These are phyloP conservation scores for Myotis brandtii DNA, from an alignment of 2,113 vertebrate genomes.

Conservation along the genomic window DNA sequence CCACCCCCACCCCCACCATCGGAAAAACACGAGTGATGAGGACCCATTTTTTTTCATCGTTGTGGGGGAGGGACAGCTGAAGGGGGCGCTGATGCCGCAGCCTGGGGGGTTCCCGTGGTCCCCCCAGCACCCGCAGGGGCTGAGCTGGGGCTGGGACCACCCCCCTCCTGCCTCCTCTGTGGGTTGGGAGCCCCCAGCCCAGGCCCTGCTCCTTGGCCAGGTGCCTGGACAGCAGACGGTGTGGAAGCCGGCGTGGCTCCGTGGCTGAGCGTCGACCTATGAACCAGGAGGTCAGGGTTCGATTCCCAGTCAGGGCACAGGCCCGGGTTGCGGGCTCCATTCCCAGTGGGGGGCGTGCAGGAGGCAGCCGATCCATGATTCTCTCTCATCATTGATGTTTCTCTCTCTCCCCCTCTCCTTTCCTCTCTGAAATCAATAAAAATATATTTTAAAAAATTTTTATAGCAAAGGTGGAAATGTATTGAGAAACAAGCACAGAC, in stretches of 20 bases:
- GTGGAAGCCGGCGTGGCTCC: not conserved
- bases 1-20: not conserved
- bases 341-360: no score
- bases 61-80: no score
- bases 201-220: not conserved
- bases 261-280: rapidly evolving
- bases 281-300: no score
- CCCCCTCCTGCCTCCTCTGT: not conserved
- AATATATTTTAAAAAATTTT: no score
- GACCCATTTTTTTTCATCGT: not conserved
- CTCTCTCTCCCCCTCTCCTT: no score
- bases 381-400: no score
- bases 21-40: conserved; percentile 59
- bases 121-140: not conserved
- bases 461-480: no score
- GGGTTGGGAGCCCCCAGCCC: not conserved
- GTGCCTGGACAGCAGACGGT: not conserved
- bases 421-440: no score
- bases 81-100: not conserved
- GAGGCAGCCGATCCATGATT: no score
- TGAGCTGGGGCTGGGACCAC: not conserved
- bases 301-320: no score
- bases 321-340: no score
- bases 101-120: not conserved
- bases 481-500: no score